Percentiles rank a stretch among this genome's conserved stretches.
Conservation (phyloP, 1,140 invertebrate genomes). For the Solenopsis fugax region DNA sequence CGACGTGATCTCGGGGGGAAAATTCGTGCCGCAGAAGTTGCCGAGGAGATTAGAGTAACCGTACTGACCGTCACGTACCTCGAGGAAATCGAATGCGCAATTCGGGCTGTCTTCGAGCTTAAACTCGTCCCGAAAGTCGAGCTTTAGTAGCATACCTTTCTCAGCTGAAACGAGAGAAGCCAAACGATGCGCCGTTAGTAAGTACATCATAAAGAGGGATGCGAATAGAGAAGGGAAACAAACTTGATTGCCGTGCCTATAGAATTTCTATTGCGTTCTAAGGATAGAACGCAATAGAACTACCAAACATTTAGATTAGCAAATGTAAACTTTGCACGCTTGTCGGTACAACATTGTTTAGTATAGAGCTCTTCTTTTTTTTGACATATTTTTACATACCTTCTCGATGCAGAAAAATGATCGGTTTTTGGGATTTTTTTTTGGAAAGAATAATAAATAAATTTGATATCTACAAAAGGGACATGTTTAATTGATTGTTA, state of each 20-base stretch:
- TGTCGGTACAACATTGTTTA: neutral
- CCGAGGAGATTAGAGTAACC: constrained; percentile 92
- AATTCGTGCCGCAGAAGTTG: constrained; percentile 92
- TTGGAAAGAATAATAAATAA: no score
- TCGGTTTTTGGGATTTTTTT: no score
- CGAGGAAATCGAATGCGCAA: constrained; percentile 94
- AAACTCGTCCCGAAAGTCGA: constrained; percentile 95
- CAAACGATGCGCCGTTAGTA: constrained; percentile 18
- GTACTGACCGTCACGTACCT: constrained; percentile 94
- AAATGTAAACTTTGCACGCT: constrained; percentile 5
- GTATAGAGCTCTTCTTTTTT: neutral
- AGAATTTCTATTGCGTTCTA: neutral
- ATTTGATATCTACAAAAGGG: no score
- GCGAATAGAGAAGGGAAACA: neutral
- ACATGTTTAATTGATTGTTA: no score
- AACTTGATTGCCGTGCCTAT: constrained; percentile 14
- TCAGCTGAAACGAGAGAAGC: constrained; percentile 89
- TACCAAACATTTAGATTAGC: neutral
- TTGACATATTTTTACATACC: no score
- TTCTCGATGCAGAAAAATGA: no score
- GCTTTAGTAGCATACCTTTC: constrained; percentile 90
- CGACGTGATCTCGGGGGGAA: constrained; percentile 93
- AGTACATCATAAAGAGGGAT: neutral
- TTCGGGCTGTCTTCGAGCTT: constrained; percentile 91
- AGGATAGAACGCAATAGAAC: neutral